Conservation (phyloP, 2,797 vertebrate species). For the Tauraco hartlaubi region DNA sequence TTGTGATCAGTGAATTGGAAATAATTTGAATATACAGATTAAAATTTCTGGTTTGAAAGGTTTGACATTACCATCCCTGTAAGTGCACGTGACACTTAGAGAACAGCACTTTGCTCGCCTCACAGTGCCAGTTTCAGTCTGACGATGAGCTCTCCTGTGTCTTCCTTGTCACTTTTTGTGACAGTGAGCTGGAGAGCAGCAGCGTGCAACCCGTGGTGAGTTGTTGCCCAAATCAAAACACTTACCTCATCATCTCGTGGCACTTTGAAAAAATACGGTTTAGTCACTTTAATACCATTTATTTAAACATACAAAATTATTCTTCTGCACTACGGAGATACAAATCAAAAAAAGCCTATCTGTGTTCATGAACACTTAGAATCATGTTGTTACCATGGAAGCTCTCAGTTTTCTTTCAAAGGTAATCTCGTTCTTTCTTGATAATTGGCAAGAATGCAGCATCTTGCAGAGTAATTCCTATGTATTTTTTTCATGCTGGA, state of each 20-base stretch:
- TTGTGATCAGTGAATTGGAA: background rate
- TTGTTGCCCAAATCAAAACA: background rate
- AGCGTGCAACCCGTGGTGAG: background rate
- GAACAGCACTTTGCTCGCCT: background rate
- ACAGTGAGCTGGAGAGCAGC: background rate
- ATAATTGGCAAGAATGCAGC: background rate
- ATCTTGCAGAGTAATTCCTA: background rate
- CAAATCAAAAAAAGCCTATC: background rate
- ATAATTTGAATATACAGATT: background rate
- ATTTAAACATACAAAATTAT: background rate
- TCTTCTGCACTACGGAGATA: background rate
- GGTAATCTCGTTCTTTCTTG: constrained; percentile 8
- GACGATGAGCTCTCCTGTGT: background rate
- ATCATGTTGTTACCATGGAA: constrained; percentile 44
- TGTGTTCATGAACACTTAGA: background rate
- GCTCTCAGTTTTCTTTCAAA: background rate
- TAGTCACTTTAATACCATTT: constrained; percentile 8
- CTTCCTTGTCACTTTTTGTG: background rate
- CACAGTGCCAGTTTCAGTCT: background rate
- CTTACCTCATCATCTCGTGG: background rate
- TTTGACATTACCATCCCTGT: background rate
- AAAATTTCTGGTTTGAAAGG: background rate
- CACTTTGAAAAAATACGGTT: background rate
- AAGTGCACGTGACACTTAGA: background rate
- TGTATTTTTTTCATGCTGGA: background rate